These are phyloP conservation scores for Drosophila pseudoananassae DNA, from an alignment of 1,140 invertebrate genomes.

Conservation along the genomic window DNA sequence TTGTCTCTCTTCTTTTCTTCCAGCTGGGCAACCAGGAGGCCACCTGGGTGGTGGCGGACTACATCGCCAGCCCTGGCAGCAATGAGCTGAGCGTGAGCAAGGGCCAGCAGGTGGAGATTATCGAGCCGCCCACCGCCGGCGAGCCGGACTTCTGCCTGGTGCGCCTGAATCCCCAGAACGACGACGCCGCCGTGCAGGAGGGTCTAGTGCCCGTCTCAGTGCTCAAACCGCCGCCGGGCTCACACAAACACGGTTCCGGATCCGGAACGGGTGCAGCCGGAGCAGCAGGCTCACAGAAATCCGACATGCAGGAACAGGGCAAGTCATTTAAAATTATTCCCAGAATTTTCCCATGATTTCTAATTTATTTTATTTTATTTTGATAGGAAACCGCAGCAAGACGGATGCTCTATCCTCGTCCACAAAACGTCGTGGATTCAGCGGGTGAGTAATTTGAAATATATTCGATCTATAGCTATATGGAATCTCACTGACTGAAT, in stretches of 20 bases:
- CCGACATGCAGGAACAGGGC: constrained; percentile 80
- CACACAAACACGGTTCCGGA: constrained; percentile 78
- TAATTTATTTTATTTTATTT: neutral
- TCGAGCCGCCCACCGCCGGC: constrained; percentile 88
- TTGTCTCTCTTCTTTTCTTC: constrained; percentile 62
- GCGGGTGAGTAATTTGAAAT: constrained; percentile 87
- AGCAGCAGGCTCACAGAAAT: constrained; percentile 55
- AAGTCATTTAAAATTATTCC: constrained; percentile 12
- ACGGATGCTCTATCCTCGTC: constrained; percentile 85
- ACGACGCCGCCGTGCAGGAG: constrained; percentile 87
- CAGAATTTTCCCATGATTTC: neutral
- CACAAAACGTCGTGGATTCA: constrained; percentile 90
- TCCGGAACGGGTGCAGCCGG: constrained; percentile 18
- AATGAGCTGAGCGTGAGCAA: constrained; percentile 92
- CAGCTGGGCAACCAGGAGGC: constrained; percentile 90
- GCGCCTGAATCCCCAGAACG: constrained; percentile 85
- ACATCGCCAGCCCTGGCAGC: constrained; percentile 88
- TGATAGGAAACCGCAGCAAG: constrained; percentile 72
- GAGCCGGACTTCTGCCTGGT: constrained; percentile 88
- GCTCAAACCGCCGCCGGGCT: constrained; percentile 90
- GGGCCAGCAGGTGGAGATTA: constrained; percentile 96
- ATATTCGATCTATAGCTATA: too few relatives aligned
- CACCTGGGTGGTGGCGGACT: constrained; percentile 94
- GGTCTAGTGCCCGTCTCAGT: constrained; percentile 93
- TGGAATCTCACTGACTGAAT: too few relatives aligned